Percentiles rank a stretch among this genome's conserved stretches.
Conservation (phyloP, 2,797 vertebrate genomes). For the Synanceia verrucosa region DNA sequence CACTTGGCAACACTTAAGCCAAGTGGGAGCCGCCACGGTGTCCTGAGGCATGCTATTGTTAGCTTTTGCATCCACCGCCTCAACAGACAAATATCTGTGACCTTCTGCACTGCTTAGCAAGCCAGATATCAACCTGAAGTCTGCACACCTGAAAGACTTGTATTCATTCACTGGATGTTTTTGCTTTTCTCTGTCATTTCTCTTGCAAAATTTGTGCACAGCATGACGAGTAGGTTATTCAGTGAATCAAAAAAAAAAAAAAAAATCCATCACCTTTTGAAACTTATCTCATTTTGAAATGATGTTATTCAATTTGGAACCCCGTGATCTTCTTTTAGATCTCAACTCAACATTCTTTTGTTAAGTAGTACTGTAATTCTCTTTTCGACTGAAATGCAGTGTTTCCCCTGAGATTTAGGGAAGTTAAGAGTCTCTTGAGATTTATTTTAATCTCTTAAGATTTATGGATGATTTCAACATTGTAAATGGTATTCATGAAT, state of each 20-base stretch:
- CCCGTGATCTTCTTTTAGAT: not conserved
- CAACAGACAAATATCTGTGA: constrained; percentile 34
- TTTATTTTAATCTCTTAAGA: not conserved
- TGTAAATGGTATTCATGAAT: not conserved
- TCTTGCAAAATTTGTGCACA: not conserved
- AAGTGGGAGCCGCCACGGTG: constrained; percentile 20
- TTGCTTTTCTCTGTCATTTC: constrained; percentile 1
- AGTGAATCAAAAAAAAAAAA: too few species aligned
- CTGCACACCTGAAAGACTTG: not conserved
- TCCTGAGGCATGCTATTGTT: constrained; percentile 39
- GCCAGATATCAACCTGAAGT: constrained; percentile 3
- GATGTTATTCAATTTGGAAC: constrained; percentile 10
- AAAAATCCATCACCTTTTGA: constrained; percentile 3
- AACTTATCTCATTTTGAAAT: constrained; percentile 19
- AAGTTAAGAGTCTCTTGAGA: not conserved
- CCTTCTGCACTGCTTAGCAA: constrained; percentile 23
- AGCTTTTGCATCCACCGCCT: constrained; percentile 30
- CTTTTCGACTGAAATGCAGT: not conserved
- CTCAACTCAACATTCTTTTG: constrained; percentile 1
- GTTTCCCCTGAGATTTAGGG: not conserved
- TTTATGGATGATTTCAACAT: not conserved
- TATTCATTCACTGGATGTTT: not conserved
- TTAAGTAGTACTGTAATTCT: not conserved
- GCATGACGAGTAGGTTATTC: not conserved
- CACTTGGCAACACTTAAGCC: constrained; percentile 28